Base-by-base conservation (phyloP, 2,113 vertebrate species). In the Ptychochromis oligacanthus region DNA sequence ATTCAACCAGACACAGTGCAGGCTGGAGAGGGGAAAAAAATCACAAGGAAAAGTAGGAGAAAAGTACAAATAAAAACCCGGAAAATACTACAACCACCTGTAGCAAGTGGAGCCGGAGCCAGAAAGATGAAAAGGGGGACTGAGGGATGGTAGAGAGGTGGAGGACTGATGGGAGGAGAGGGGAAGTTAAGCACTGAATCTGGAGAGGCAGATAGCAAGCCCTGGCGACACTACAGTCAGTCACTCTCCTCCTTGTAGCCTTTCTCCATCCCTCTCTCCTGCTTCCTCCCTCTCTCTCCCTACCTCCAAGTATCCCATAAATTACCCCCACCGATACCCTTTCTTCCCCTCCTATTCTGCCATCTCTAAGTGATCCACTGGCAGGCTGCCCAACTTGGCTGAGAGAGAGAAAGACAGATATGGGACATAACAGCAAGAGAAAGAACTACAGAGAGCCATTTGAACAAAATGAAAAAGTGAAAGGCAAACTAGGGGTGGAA, bases 321-420 rank as follows among this genome's bases (percentile, higher is more conserved):
- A 92, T 93, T 87, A 91, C 67, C 59, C 57, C 86, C 67, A 20
- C 79, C 1, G 7, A 75, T 70, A 55, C 75, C 62, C 75, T 74
- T 28, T 81, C 5, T 7, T 59, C 43, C 57, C 61, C 52, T 31
- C 54, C 56, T 18, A 62, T 81, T 81, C 79, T 80, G 61, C 76
- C 82, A 80, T 85, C 90, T 88, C 85, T 94, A 95, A 95, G 94
- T 94, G 93, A 94, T 91, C 91, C 76, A 36, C 87, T 95, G 95
- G 94, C 94, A 82, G 82, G 43, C 72, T 79, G 93, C 94, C 94
- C 92, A 36, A 75, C 67, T 81, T 31, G 86, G 82, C 88, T 75
- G 34, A 72, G 85, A 85, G 80, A 65, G 38, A 60, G 56, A 67
- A 55, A 79, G 76, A 46, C 22, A 67, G 77, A 83, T 54, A 58